Percentiles rank a stretch among this genome's conserved stretches.
Evolutionary conservation across 2,113 vertebrate genomes (phyloP).

Genomic region (Siphamia tubifer): DNA sequence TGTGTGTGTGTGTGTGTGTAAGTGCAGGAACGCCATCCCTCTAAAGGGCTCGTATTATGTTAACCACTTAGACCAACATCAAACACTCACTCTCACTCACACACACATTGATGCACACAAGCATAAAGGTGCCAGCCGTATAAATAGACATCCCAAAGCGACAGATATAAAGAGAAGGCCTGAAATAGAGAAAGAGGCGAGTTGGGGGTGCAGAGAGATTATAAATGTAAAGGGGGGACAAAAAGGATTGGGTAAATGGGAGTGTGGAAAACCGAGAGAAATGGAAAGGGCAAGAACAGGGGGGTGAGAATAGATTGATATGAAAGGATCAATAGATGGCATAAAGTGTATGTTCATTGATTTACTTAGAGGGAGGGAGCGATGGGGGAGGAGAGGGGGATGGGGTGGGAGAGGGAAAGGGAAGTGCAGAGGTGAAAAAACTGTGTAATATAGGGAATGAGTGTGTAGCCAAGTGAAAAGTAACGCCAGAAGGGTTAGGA

Average conservation of each 20-base stretch:
- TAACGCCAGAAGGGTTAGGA: no score
- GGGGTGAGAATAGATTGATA: slow-evolving; percentile 52
- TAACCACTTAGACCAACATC: slow-evolving; percentile 71
- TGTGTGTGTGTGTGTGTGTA: slow-evolving; percentile 21
- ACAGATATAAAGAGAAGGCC: slow-evolving; percentile 54
- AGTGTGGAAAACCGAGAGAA: slow-evolving; percentile 23
- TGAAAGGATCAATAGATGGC: slow-evolving; percentile 71
- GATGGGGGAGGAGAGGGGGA: background rate
- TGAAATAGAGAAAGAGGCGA: slow-evolving; percentile 22
- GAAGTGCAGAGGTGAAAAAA: background rate
- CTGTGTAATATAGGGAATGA: no score
- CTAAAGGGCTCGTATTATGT: slow-evolving; percentile 66
- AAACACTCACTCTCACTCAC: slow-evolving; percentile 38
- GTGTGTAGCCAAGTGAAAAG: no score
- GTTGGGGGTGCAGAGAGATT: slow-evolving; percentile 33
- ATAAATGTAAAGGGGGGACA: slow-evolving; percentile 52
- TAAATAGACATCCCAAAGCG: slow-evolving; percentile 68
- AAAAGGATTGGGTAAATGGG: background rate
- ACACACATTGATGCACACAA: slow-evolving; percentile 9
- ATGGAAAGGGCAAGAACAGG: slow-evolving; percentile 29
- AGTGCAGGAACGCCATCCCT: slow-evolving; percentile 54
- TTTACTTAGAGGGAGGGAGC: slow-evolving; percentile 41
- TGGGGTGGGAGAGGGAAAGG: background rate
- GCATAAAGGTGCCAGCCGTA: slow-evolving; percentile 58
- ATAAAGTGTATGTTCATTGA: slow-evolving; percentile 75